These are phyloP conservation scores for Fukomys damarensis DNA, from an alignment of 2,113 vertebrate species.

Conservation along the genomic window DNA sequence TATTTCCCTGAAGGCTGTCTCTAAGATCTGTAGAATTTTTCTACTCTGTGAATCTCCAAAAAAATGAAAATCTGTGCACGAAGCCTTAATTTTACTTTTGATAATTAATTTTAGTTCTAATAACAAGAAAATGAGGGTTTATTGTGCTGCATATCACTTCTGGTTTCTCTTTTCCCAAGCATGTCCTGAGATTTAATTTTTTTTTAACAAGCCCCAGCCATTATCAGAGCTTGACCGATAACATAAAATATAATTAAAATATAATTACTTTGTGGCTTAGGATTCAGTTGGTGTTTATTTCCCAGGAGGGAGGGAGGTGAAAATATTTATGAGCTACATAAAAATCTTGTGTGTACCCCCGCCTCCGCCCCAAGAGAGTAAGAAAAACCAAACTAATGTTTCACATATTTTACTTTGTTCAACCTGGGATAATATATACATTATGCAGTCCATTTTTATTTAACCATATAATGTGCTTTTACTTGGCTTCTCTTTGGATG, in stretches of 20 bases:
- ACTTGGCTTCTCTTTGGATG: constrained; percentile 12
- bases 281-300: constrained; percentile 46
- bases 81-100: constrained; percentile 58
- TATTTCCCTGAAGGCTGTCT: constrained; percentile 12
- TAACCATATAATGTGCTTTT: not conserved
- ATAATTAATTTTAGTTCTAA: constrained; percentile 21
- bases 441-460: not conserved
- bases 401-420: constrained; percentile 42
- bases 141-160: not conserved
- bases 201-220: not conserved
- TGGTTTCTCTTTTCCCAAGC: constrained; percentile 47
- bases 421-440: not conserved
- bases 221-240: constrained; percentile 23
- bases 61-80: constrained; percentile 37
- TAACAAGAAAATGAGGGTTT: constrained; percentile 36
- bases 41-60: not conserved
- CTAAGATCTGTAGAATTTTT: constrained; percentile 32
- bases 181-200: not conserved
- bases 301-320: not conserved
- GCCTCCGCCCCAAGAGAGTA: not conserved
- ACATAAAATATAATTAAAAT: not conserved
- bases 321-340: constrained; percentile 5
- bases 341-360: not conserved
- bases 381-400: constrained; percentile 28
- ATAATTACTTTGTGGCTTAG: not conserved